A percentile compares a stretch with the other conserved stretches of the same genome.
Conservation (phyloP, 2,113 vertebrate species). For the Coptodon bakossiorum region DNA sequence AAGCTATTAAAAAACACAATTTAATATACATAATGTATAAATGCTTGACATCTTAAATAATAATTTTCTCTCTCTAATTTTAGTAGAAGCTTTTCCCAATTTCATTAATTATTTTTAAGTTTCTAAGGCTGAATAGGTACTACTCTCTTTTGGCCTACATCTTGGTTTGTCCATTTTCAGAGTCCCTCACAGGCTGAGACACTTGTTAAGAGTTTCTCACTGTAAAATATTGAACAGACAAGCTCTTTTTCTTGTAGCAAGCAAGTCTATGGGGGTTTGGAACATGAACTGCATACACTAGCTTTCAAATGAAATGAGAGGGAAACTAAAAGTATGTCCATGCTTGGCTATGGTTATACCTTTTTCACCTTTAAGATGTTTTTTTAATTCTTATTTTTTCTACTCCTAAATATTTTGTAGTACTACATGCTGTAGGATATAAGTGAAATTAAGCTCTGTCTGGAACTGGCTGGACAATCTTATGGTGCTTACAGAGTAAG, state of each 20-base stretch:
- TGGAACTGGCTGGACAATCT: neutral
- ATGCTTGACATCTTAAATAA: neutral
- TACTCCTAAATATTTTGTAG: neutral
- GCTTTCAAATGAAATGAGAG: slow-evolving; percentile 2
- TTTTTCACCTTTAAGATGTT: neutral
- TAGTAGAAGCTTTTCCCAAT: neutral
- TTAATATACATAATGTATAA: neutral
- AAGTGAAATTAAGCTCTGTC: neutral
- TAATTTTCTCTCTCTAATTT: neutral
- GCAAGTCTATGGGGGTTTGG: neutral
- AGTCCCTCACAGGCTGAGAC: neutral
- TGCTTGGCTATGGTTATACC: neutral
- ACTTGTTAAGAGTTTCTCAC: neutral
- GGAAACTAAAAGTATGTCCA: neutral
- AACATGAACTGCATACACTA: slow-evolving; percentile 7
- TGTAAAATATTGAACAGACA: slow-evolving; percentile 46
- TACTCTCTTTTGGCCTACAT: neutral
- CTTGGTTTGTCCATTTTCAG: neutral
- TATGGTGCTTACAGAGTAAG: neutral
- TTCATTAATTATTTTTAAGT: neutral
- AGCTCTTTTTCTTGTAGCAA: slow-evolving; percentile 23
- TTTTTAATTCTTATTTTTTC: neutral
- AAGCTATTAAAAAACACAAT: neutral
- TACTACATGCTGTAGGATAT: neutral
- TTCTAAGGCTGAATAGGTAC: neutral